These are phyloP conservation scores for fruit fly (Drosophila melanogaster) DNA, from an alignment of 1,140 invertebrate species.

Conservation along the genomic window Release_6_plus_ISO1_MT NC_004354.4:6163501-6164000, in stretches of 20 bases:
- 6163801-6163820: slow-evolving; percentile 39
- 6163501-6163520: slow-evolving; percentile 44
- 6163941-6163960: background rate
- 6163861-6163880: background rate
- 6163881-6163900: slow-evolving; percentile 28
- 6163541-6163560: background rate
- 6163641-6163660: slow-evolving; percentile 60
- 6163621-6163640: background rate
- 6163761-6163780: slow-evolving; percentile 15
- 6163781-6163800: slow-evolving; percentile 18
- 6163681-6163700: slow-evolving; percentile 11
- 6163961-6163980: background rate
- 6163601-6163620: slow-evolving; percentile 29
- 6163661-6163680: slow-evolving; percentile 5
- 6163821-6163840: slow-evolving; percentile 79
- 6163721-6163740: slow-evolving; percentile 44
- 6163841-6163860: slow-evolving; percentile 82
- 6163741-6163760: slow-evolving; percentile 7
- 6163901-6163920: slow-evolving; percentile 78
- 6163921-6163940: slow-evolving; percentile 78
- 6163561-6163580: slow-evolving; percentile 37
- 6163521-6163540: slow-evolving; percentile 24
- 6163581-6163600: slow-evolving; percentile 39
- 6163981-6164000: background rate
- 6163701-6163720: slow-evolving; percentile 57